Evolutionary conservation across 2,113 vertebrate species (phyloP), one percentile per base, ranked within the genome.

Genomic region (Macquaria australasica): DNA sequence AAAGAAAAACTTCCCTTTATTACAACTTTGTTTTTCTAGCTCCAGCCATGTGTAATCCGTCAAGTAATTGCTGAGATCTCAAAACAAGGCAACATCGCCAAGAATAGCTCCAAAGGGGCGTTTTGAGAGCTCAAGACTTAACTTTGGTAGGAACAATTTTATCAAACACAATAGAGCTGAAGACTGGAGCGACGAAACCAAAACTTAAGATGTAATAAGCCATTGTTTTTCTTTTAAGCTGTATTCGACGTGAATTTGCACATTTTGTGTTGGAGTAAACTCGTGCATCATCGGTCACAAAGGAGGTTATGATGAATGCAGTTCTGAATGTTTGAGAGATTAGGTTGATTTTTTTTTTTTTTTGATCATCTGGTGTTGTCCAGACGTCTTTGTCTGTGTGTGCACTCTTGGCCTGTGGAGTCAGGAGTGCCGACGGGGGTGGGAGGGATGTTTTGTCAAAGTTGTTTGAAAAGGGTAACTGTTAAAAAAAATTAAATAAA

Each of bases 311-410:
- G 72, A 37, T 39, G 64, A 86, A 83, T 73, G 73, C 60, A 2
- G 34, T 48, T 41, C 31, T 79, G 83, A 88, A 83, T 85, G 88
- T 87, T 87, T 63, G 60, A 73, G 41, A 56, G 66, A 23, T 41
- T 39, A 6, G 25, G 21, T 50, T 77, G n/a, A 25, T 25, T 81
- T 86, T 79, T 73, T 66, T 88, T 76, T n/a, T n/a, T n/a, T n/a
- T n/a, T n/a, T n/a, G n/a, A n/a, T n/a, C n/a, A 68, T 79, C n/a
- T 68, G 58, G 25, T 60, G 39, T 41, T 60, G 11, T 69, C 11
- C 0, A 48, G 62, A 25, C n/a, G 68, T 81, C 43, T 67, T n/a
- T 77, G 20, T 77, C 0, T 56, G 76, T 21, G 84, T 43, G 15
- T 6, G 59, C 66, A 12, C 84, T 70, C 80, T 50, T 50, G 43